A percentile compares a stretch with the other conserved stretches of the same genome.
These are phyloP conservation scores for Glareola pratincola DNA, from an alignment of 2,113 vertebrate genomes.

Conservation along the genomic window DNA sequence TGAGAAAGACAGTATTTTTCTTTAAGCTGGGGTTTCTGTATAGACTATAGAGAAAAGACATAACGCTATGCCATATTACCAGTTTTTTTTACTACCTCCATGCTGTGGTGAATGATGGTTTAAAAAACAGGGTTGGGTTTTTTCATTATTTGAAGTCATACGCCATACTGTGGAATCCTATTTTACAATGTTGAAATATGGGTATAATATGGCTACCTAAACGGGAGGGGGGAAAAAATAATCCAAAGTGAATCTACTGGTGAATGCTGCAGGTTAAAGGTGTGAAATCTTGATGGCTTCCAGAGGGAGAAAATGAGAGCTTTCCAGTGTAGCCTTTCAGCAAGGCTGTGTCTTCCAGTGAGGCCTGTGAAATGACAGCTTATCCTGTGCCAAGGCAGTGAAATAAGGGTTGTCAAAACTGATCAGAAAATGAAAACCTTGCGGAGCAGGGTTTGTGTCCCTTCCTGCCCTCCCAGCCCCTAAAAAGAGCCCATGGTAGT, in stretches of 20 bases:
- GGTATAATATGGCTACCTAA: background rate
- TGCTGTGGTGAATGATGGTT: background rate
- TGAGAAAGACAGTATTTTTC: background rate
- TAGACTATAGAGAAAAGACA: background rate
- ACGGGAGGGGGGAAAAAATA: background rate
- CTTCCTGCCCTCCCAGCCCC: background rate
- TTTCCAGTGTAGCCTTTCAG: background rate
- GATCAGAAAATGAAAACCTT: background rate
- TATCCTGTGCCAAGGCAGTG: background rate
- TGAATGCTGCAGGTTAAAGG: background rate
- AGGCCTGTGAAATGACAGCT: background rate
- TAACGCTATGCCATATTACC: background rate
- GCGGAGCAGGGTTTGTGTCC: accelerated
- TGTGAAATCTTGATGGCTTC: background rate
- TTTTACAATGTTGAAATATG: background rate
- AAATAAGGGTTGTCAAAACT: background rate
- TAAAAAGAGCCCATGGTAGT: background rate
- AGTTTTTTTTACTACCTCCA: background rate
- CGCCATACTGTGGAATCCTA: background rate
- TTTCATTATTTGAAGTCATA: background rate
- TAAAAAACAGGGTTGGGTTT: accelerated
- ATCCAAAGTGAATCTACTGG: background rate
- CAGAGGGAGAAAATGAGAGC: background rate
- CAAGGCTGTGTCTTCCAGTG: background rate
- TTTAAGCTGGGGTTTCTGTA: background rate